A percentile compares a stretch with the other conserved stretches of the same genome.
Conservation (phyloP, 2,113 vertebrate species). For the Pelecanoides urinatrix region DNA sequence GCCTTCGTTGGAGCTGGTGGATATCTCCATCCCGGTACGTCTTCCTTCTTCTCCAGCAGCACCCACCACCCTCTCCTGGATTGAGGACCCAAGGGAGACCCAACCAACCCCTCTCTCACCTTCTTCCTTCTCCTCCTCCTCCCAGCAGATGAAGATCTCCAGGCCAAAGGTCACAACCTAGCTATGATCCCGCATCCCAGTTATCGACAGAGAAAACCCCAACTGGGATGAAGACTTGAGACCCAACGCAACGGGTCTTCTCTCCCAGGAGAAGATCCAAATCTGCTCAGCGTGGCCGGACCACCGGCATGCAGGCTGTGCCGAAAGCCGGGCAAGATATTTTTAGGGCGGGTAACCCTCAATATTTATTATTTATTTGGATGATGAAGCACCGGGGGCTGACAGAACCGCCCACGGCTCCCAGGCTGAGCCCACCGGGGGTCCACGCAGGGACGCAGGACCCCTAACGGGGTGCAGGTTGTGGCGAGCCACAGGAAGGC, state of each 20-base stretch:
- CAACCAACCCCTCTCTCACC: no score
- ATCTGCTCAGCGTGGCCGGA: not conserved
- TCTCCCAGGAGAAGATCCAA: not conserved
- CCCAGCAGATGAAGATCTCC: not conserved
- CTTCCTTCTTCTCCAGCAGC: not conserved
- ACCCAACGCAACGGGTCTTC: no score
- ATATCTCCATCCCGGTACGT: not conserved
- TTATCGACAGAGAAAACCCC: not conserved
- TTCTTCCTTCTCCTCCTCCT: not conserved
- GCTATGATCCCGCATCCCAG: not conserved
- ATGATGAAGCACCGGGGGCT: not conserved
- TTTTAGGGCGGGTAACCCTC: not conserved
- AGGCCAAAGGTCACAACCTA: not conserved
- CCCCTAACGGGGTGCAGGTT: not conserved
- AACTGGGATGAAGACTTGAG: not conserved
- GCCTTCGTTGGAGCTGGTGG: not conserved
- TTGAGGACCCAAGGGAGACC: not conserved
- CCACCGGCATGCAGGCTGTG: not conserved
- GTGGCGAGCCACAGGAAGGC: not conserved
- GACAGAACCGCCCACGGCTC: not conserved
- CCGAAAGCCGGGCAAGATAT: not conserved
- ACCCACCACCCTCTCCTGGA: not conserved
- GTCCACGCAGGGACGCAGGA: no score
- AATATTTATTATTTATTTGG: not conserved
- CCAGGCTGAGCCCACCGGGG: not conserved